Evolutionary conservation across 2,888 invertebrate genomes (phyloP), one percentile per base, ranked within the genome.

Genomic region (Yponomeuta sedellus): DNA sequence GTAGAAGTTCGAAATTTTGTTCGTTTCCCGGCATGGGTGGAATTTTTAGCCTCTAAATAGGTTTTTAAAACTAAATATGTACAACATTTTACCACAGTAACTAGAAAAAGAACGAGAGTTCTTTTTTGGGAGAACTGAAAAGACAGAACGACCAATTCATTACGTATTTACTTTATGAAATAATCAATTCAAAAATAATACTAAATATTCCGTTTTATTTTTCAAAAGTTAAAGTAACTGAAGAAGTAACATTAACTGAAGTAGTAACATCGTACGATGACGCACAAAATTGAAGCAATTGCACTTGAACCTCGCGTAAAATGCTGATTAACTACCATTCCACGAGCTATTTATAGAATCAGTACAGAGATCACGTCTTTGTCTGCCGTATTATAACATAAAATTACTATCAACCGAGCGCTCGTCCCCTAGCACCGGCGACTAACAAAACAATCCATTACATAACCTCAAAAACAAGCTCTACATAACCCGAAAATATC

Each of bases 331-430:
- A 85, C 82, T 81, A 80, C 84, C 86, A 86, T 86, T 83, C 85
- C 85, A 78, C 74, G 72, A 75, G 81, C 85, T 91, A 91, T 91
- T 88, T 88, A 78, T 90, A 91, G 90, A 88, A 80, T 83, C 80
- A 77, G 81, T 80, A 83, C 85, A 83, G 81, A 89, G 89, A 91
- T 87, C 90, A 86, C 84, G 84, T 84, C 90, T 88, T 88, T 88
- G 88, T 89, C 83, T 86, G 83, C 77, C 80, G 77, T 84, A 87
- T 83, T 86, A 81, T 84, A 84, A 86, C 84, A 81, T 80, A 82
- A 84, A 86, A 85, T 81, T 80, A 82, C 78, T 83, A 83, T 82
- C 78, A 82, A 81, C 74, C 77, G 76, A 71, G 8, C 34, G 6
- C 69, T 74, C 71, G 70, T 71, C 70, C 67, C 67, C 68, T 66